A percentile compares a stretch with the other conserved stretches of the same genome.
These are phyloP conservation scores for Melanotaenia trifasciata DNA, from an alignment of 2,797 vertebrate genomes.

Conservation along the genomic window DNA sequence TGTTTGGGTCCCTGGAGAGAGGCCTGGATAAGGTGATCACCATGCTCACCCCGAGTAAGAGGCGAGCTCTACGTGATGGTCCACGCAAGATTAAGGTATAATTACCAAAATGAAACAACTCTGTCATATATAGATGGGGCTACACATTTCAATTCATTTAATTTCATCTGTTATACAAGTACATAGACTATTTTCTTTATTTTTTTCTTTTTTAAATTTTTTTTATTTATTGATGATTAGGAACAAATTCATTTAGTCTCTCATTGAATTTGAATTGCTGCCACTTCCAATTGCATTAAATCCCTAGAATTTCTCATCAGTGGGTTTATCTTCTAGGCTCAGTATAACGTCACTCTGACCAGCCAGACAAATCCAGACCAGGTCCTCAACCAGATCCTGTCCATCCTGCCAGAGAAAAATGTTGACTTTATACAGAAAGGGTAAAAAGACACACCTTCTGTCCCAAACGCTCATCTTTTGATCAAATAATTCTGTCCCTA, in stretches of 20 bases:
- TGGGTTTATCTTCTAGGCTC: constrained; percentile 79
- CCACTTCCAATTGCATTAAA: not conserved
- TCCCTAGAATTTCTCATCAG: constrained; percentile 7
- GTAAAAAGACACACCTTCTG: constrained; percentile 76
- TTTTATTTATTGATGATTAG: not conserved
- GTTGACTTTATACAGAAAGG: constrained; percentile 93
- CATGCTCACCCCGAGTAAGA: constrained; percentile 93
- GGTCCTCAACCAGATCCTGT: constrained; percentile 89
- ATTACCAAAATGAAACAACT: constrained; percentile 33
- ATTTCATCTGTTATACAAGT: not conserved
- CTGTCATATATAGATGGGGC: not conserved
- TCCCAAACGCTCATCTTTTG: not conserved
- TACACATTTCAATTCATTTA: not conserved
- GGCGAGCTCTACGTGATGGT: constrained; percentile 80
- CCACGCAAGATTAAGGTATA: constrained; percentile 91
- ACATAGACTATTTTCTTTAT: not conserved
- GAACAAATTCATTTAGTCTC: not conserved
- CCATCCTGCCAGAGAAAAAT: constrained; percentile 87
- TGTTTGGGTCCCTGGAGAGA: constrained; percentile 93
- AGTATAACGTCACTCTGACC: constrained; percentile 94
- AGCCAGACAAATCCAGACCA: constrained; percentile 90
- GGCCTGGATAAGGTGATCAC: constrained; percentile 96
- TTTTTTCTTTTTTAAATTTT: not conserved
- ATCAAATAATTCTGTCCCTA: not conserved
- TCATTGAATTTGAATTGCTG: not conserved